A percentile compares a stretch with the other conserved stretches of the same genome.
These are phyloP conservation scores for Selenia dentaria DNA, from an alignment of 2,888 invertebrate genomes.

Conservation along the genomic window DNA sequence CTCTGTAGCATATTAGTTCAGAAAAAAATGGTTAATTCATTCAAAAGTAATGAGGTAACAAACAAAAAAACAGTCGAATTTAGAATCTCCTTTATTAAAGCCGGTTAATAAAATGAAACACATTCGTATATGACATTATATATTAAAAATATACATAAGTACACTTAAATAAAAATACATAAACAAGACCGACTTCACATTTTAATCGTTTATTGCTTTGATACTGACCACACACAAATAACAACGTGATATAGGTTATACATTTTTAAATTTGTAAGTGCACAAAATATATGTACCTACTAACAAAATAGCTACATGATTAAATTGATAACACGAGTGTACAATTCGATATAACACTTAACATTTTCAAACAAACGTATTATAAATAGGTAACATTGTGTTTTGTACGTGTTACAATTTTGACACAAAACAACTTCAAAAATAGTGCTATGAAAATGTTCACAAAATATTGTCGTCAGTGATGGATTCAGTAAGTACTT, in stretches of 20 bases:
- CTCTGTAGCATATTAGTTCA: too few relatives aligned
- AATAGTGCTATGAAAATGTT: constrained; percentile 63
- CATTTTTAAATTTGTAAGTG: constrained; percentile 17
- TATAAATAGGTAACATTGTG: constrained; percentile 21
- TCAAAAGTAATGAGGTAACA: too few relatives aligned
- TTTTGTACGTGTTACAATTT: constrained; percentile 21
- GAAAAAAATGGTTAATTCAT: too few relatives aligned
- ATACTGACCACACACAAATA: constrained; percentile 19
- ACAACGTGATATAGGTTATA: constrained; percentile 20
- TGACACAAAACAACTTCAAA: constrained; percentile 44
- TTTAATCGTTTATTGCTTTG: constrained; percentile 56
- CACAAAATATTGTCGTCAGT: constrained; percentile 65
- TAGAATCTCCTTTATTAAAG: too few relatives aligned
- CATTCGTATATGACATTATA: constrained; percentile 44
- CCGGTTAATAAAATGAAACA: too few relatives aligned
- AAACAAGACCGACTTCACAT: constrained; percentile 35
- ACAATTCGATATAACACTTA: constrained; percentile 14
- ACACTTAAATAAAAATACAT: constrained; percentile 49
- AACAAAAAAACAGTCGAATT: too few relatives aligned
- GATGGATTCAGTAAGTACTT: constrained; percentile 34
- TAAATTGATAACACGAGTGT: constrained; percentile 31
- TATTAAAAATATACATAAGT: constrained; percentile 63
- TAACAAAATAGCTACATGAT: constrained; percentile 7
- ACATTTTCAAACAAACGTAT: constrained; percentile 6
- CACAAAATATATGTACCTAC: constrained; percentile 25